Evolutionary conservation across 2,797 vertebrate genomes (phyloP).

Genomic region (Myripristis jacobus): DNA sequence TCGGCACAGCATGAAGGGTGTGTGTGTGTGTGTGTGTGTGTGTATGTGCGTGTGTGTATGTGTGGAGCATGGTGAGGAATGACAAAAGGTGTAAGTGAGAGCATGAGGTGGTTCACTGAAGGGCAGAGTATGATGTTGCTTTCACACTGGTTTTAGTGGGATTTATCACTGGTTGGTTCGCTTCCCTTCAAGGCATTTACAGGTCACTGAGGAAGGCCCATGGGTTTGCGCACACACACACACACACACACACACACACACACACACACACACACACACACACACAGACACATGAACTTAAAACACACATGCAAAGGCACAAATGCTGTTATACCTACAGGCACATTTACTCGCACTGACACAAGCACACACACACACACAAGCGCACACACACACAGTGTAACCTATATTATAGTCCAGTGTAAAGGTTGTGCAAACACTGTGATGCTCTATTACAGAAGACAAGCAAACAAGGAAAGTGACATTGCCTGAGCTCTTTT

Average conservation of each 20-base stretch:
- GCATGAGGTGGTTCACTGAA: conserved; percentile 34
- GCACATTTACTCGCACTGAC: conserved; percentile 7
- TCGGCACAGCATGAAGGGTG: conserved; percentile 29
- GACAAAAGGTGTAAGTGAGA: conserved; percentile 28
- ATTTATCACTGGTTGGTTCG: conserved; percentile 36
- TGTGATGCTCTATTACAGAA: no score
- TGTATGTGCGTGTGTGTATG: background rate
- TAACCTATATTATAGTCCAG: background rate
- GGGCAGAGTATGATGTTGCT: conserved; percentile 12
- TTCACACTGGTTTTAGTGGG: conserved; percentile 17
- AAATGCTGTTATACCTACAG: background rate
- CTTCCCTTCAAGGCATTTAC: conserved; percentile 32
- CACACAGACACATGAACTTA: background rate
- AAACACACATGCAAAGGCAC: background rate
- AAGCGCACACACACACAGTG: background rate
- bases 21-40: conserved; percentile 43
- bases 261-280: background rate
- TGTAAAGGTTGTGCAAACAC: background rate
- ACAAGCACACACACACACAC: conserved; percentile 5
- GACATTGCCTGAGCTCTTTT: no score
- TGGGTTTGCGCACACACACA: background rate
- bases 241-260: background rate
- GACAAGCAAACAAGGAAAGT: no score
- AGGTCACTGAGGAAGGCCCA: conserved; percentile 21
- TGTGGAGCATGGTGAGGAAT: background rate